Evolutionary conservation across 2,888 invertebrate species (phyloP).

Genomic region (Dioctria rufipes): DNA sequence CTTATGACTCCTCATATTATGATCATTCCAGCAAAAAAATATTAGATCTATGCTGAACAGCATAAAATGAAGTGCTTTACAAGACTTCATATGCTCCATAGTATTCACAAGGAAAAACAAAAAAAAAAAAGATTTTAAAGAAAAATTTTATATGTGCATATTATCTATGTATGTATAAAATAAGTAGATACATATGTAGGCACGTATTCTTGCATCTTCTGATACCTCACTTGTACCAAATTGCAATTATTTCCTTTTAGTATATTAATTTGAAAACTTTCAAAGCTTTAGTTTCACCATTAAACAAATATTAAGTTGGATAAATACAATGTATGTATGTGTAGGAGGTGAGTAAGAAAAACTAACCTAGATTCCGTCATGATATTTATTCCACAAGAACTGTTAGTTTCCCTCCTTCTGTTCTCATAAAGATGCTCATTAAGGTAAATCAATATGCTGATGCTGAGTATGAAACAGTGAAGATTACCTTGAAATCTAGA

Average conservation of each 20-base stretch:
- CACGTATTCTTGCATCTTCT: background rate
- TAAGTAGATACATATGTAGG: too few species aligned
- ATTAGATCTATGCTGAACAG: too few species aligned
- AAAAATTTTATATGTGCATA: too few species aligned
- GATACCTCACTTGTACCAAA: background rate
- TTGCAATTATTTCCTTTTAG: background rate
- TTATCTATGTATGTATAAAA: too few species aligned
- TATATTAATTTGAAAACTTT: background rate
- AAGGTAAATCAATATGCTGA: slow-evolving; percentile 12
- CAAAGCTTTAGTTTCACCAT: background rate
- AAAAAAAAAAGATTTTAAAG: too few species aligned
- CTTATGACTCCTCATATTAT: too few species aligned
- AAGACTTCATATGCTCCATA: too few species aligned
- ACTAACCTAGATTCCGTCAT: background rate
- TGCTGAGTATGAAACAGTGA: background rate
- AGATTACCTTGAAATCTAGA: background rate
- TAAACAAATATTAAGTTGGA: too few species aligned
- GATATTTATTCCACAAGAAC: background rate
- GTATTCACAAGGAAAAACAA: too few species aligned
- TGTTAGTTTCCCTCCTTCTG: background rate
- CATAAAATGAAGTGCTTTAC: too few species aligned
- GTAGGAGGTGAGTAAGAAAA: background rate
- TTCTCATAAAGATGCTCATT: slow-evolving; percentile 7
- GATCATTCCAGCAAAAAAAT: too few species aligned
- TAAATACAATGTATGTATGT: too few species aligned